These are phyloP conservation scores for Monomorium pharaonis DNA, from an alignment of 1,140 invertebrate species.

Conservation along the genomic window DNA sequence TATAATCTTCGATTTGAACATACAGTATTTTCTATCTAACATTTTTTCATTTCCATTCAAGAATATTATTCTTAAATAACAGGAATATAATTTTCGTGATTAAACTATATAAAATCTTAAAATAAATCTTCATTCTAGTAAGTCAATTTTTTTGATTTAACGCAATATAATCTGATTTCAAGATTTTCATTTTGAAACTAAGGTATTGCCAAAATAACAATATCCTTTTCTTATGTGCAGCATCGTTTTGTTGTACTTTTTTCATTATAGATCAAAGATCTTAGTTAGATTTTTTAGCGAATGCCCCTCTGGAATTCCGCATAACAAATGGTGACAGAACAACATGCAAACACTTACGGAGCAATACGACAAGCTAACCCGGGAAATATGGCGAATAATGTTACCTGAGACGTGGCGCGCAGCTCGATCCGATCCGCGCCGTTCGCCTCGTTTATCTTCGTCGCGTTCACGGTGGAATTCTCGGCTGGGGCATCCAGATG, in stretches of 20 bases:
- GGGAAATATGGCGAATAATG: conserved; percentile 35
- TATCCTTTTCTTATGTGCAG: too few species aligned
- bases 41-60: too few species aligned
- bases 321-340: conserved; percentile 23
- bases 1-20: too few species aligned
- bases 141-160: too few species aligned
- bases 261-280: neutral
- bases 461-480: conserved; percentile 76
- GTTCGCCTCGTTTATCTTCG: conserved; percentile 72
- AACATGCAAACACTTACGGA: conserved; percentile 37
- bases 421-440: conserved; percentile 71
- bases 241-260: neutral
- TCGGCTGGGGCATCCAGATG: conserved; percentile 86
- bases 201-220: too few species aligned
- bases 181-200: too few species aligned
- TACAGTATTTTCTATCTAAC: too few species aligned
- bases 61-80: too few species aligned
- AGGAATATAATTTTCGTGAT: too few species aligned
- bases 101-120: too few species aligned
- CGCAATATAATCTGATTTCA: too few species aligned
- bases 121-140: too few species aligned
- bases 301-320: neutral
- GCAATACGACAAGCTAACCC: conserved; percentile 44
- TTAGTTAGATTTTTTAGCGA: neutral
- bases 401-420: conserved; percentile 76